Evolutionary conservation across 2,113 vertebrate species (phyloP), one percentile per base, ranked within the genome.

Genomic region (Gila orcuttii): DNA sequence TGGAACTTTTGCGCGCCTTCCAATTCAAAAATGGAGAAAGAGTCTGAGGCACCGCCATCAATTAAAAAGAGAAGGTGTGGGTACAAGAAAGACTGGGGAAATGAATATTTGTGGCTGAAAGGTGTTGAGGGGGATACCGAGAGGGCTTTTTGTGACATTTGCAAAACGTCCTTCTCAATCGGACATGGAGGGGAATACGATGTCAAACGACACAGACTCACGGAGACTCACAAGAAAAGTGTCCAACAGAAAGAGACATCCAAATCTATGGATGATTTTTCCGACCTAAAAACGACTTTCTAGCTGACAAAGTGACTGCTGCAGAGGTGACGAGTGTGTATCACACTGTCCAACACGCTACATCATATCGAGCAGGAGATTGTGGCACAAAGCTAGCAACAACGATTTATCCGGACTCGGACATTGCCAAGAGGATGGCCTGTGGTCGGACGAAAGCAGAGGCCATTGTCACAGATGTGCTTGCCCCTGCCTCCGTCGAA

Each of bases 321-420:
- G 50, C 50, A 52, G 50, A 52, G 50, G 50, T 42, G 25, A 83
- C 45, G 45, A 71, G 28, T n/a, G 25, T 71, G 31, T 83, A 71
- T 10, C 81, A 82, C 45, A 71, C 47, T 62, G 78, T 80, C 33
- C 59, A 64, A 80, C 78, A 80, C 33, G 36, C 57, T 59, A 19
- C 60, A 64, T 80, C 78, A 80, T 80, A 80, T 23, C 59, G 78
- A 59, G 59, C 78, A 80, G 78, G 36, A 83, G 81, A 60, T 23
- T 36, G 68, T 25, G n/a, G 25, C 23, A 83, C 52, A 33, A 39
- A 83, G 19, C 47, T 74, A 57, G 36, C 66, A 6, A 36, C 47
- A 10, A 71, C 9, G 47, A 55, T 83, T 25, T 73, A 36, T 39
- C 68, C 68, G 73, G 66, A 83, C 68, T 74, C 66, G 23, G 28